Evolutionary conservation across 2,113 vertebrate genomes (phyloP), one percentile per base, ranked within the genome.

Genomic region (Taxidea taxus): DNA sequence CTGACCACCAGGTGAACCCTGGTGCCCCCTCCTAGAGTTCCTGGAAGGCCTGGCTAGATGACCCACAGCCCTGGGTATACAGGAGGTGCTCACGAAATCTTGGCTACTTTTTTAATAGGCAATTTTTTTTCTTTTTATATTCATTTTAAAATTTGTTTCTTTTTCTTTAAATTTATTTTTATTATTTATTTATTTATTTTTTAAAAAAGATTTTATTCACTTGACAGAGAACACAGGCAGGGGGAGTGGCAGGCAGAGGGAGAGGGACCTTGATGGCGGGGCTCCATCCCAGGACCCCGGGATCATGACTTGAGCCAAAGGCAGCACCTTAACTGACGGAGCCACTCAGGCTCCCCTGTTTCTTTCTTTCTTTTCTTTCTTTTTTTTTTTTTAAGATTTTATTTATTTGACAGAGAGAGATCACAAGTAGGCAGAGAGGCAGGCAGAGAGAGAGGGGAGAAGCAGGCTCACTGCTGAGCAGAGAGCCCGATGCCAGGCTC

Each of bases 1-100:
- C 31, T 54, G 49, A 54, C 13, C 7, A 10, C 23, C 25, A 64
- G 60, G 44, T n/a, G 11, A 8, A 23, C 0, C 0, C 1, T 6
- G n/a, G 39, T 8, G 20, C 29, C 49, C 25, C 1, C 15, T 3
- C 18, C 14, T 27, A 37, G 78, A 31, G 70, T 44, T 44, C 18
- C 42, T 7, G 25, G 27, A 42, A 47, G 75, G 70, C n/a, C 42
- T 11, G 56, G 64, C 7, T 75, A 31, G 75, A 87, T 37, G 27
- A 58, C 13, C 2, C 10, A 3, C 20, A 20, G 54, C 27, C 34
- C 47, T 42, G 39, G 49, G 60, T 8, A 15, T 8, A 15, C 6
- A 47, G n/a, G 29, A 70, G 5, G 39, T 70, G 42, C 44, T 72
- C 27, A 6, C 29, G 58, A n/a, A 85, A 49, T 74, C 81, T 51